Conservation (phyloP, 2,888 invertebrate genomes). For the Odontocolon sp. region DNA sequence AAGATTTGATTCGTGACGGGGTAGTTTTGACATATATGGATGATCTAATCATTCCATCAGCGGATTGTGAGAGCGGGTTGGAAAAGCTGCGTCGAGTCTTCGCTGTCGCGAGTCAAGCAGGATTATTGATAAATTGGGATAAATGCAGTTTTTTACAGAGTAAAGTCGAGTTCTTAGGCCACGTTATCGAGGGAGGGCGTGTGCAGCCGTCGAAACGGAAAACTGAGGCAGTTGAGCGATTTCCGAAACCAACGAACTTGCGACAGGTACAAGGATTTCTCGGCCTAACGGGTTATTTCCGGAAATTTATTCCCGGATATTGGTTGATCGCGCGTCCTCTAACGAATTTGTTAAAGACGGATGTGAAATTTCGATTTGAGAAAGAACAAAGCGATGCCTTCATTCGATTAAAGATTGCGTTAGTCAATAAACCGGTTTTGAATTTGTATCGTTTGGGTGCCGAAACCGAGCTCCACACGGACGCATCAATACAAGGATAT, state of each 20-base stretch:
- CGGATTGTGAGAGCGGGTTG: constrained; percentile 14
- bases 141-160: constrained; percentile 36
- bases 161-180: constrained; percentile 20
- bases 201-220: constrained; percentile 44
- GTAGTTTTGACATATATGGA: constrained; percentile 50
- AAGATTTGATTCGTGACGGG: constrained; percentile 8
- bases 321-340: constrained; percentile 14
- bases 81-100: constrained; percentile 13
- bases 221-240: constrained; percentile 52
- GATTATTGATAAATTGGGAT: constrained; percentile 29
- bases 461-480: constrained; percentile 53
- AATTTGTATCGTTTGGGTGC: constrained; percentile 46
- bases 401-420: background rate
- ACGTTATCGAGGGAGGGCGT: background rate
- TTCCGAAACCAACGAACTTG: constrained; percentile 47
- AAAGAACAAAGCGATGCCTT: constrained; percentile 4
- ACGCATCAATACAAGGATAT: constrained; percentile 41
- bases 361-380: no score
- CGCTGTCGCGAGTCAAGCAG: constrained; percentile 1
- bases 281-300: constrained; percentile 60
- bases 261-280: constrained; percentile 55
- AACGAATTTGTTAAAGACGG: no score
- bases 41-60: no score
- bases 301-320: constrained; percentile 52
- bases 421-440: constrained; percentile 47